A percentile compares a stretch with the other conserved stretches of the same genome.
Conservation (phyloP, 1,140 invertebrate species). For the Ceratoteleas bidentatus region DNA sequence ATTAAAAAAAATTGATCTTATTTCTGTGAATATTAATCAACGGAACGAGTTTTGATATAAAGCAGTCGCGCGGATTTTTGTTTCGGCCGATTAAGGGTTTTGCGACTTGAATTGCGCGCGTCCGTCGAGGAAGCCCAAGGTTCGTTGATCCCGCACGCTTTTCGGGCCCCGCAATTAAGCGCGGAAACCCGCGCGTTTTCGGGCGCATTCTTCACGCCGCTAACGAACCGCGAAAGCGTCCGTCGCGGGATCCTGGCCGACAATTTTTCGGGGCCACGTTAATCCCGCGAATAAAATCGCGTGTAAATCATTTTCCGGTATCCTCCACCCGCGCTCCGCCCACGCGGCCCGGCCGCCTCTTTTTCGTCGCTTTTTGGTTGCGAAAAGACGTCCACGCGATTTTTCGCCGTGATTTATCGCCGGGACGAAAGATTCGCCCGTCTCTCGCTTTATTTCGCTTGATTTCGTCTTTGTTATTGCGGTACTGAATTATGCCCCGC, state of each 20-base stretch:
- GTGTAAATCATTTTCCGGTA: slow-evolving; percentile 61
- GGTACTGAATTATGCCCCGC: slow-evolving; percentile 52
- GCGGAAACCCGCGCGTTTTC: neutral
- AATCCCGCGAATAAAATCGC: slow-evolving; percentile 27
- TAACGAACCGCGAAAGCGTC: slow-evolving; percentile 31
- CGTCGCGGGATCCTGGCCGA: slow-evolving; percentile 3
- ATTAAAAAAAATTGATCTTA: slow-evolving; percentile 63
- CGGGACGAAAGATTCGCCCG: slow-evolving; percentile 53
- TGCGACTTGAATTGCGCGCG: slow-evolving; percentile 6
- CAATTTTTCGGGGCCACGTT: slow-evolving; percentile 30
- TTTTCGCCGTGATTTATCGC: slow-evolving; percentile 63
- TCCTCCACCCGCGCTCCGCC: slow-evolving; percentile 20
- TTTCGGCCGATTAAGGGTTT: slow-evolving; percentile 34
- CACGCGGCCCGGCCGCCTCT: slow-evolving; percentile 22
- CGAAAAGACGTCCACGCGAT: slow-evolving; percentile 55
- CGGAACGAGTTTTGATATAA: slow-evolving; percentile 55
- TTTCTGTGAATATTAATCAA: slow-evolving; percentile 62
- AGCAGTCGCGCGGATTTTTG: slow-evolving; percentile 39
- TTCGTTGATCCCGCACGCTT: slow-evolving; percentile 14
- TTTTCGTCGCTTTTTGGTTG: slow-evolving; percentile 53
- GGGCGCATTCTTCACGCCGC: neutral
- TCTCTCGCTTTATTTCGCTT: slow-evolving; percentile 36
- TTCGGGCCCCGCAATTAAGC: neutral
- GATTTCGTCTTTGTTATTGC: slow-evolving; percentile 64
- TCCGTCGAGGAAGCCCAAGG: neutral